Evolutionary conservation across 2,797 vertebrate species (phyloP).

Genomic region (Thaleichthys pacificus): DNA sequence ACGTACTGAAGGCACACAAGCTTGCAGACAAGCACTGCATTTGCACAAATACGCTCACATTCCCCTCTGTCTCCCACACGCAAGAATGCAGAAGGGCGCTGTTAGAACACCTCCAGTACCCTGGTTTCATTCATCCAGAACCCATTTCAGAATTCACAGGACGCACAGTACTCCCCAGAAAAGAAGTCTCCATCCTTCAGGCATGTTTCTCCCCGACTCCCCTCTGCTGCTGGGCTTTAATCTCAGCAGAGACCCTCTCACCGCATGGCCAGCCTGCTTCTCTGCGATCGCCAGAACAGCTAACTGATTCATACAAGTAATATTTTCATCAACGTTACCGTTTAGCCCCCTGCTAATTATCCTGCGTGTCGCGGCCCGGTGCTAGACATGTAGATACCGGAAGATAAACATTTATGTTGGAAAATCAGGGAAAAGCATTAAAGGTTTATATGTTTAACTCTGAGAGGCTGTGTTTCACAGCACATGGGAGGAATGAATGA

Average conservation of each 20-base stretch:
- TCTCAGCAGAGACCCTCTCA: not conserved
- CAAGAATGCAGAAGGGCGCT: too few species aligned
- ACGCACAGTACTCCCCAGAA: too few species aligned
- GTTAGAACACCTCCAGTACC: too few species aligned
- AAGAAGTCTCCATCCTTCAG: too few species aligned
- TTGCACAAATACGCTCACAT: slow-evolving; percentile 19
- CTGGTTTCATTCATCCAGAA: too few species aligned
- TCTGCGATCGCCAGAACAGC: slow-evolving; percentile 37
- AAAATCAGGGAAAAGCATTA: slow-evolving; percentile 72
- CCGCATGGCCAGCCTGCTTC: not conserved
- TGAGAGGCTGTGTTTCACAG: slow-evolving; percentile 65
- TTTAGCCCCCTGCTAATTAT: slow-evolving; percentile 62
- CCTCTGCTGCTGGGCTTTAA: not conserved
- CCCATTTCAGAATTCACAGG: too few species aligned
- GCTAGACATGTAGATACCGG: slow-evolving; percentile 63
- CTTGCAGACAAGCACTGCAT: slow-evolving; percentile 26
- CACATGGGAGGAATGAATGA: slow-evolving; percentile 72
- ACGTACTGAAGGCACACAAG: slow-evolving; percentile 9
- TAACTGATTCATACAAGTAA: slow-evolving; percentile 56
- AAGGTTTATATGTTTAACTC: slow-evolving; percentile 74
- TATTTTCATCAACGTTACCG: slow-evolving; percentile 59
- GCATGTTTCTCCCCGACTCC: too few species aligned
- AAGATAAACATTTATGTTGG: slow-evolving; percentile 78
- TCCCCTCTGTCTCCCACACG: not conserved
- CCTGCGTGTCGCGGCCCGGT: slow-evolving; percentile 41